These are phyloP conservation scores for Aphrocallistes beatrix DNA, from an alignment of 37 sponge, comb jelly and placozoan genomes.

Conservation along the genomic window DNA sequence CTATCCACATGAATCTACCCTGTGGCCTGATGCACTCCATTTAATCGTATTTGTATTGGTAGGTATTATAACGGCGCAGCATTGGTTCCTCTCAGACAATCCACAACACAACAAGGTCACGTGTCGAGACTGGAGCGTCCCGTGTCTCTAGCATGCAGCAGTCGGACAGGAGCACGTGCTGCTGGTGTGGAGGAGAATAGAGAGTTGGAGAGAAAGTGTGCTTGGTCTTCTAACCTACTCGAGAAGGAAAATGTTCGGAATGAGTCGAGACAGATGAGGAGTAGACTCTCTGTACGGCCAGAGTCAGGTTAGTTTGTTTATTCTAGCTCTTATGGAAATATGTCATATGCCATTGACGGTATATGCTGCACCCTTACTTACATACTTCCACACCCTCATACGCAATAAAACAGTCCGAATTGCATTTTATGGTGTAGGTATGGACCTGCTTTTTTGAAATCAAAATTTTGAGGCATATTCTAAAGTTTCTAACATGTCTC, in stretches of 20 bases:
- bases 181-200: background rate
- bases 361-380: too few relatives aligned
- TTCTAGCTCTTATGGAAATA: too few relatives aligned
- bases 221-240: background rate
- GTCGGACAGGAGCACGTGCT: background rate
- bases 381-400: too few relatives aligned
- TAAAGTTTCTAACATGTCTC: too few relatives aligned
- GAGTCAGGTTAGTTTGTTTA: slow-evolving; percentile 5
- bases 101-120: background rate
- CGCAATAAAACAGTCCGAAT: too few relatives aligned
- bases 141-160: background rate
- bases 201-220: background rate
- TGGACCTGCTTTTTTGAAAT: too few relatives aligned
- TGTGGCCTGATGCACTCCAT: background rate
- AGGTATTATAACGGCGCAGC: background rate
- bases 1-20: background rate
- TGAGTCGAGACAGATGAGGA: slow-evolving; percentile 13
- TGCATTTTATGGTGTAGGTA: too few relatives aligned
- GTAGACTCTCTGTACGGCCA: background rate
- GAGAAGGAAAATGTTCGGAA: background rate
- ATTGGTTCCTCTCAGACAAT: background rate
- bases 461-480: too few relatives aligned
- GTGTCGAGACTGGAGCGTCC: background rate
- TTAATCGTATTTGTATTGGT: background rate
- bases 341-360: too few relatives aligned